Conservation (phyloP, 2,888 invertebrate genomes). For the Sisyra nigra region DNA sequence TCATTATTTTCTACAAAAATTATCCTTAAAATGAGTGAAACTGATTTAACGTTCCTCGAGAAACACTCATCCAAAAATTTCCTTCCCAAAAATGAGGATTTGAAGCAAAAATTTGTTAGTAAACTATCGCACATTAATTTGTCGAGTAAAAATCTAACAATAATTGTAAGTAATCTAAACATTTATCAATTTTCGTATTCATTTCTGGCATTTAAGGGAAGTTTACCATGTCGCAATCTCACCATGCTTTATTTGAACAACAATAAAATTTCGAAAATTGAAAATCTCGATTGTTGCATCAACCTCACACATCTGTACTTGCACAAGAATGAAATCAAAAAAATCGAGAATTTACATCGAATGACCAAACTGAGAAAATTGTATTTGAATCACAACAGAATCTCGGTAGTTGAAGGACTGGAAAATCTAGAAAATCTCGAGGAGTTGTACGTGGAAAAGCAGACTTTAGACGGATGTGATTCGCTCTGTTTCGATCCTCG, state of each 20-base stretch:
- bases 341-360: slow-evolving; percentile 52
- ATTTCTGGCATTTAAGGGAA: slow-evolving; percentile 20
- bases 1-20: too few species aligned
- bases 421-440: slow-evolving; percentile 39
- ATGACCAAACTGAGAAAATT: slow-evolving; percentile 57
- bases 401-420: slow-evolving; percentile 52
- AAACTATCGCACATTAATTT: slow-evolving; percentile 13
- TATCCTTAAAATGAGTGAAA: too few species aligned
- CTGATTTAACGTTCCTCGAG: not conserved
- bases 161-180: slow-evolving; percentile 13
- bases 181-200: slow-evolving; percentile 16
- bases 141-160: slow-evolving; percentile 13
- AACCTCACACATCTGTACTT: slow-evolving; percentile 51
- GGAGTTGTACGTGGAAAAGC: slow-evolving; percentile 53
- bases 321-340: slow-evolving; percentile 64
- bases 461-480: slow-evolving; percentile 36
- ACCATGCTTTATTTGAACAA: slow-evolving; percentile 43
- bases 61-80: slow-evolving; percentile 1
- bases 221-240: slow-evolving; percentile 27
- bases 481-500: slow-evolving; percentile 50
- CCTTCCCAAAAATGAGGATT: slow-evolving; percentile 1
- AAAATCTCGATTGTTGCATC: slow-evolving; percentile 33
- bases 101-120: slow-evolving; percentile 9
- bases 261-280: slow-evolving; percentile 40
- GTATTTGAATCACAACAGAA: slow-evolving; percentile 53